Conservation (phyloP, 2,113 vertebrate genomes). For the Ploceus nigricollis region DNA sequence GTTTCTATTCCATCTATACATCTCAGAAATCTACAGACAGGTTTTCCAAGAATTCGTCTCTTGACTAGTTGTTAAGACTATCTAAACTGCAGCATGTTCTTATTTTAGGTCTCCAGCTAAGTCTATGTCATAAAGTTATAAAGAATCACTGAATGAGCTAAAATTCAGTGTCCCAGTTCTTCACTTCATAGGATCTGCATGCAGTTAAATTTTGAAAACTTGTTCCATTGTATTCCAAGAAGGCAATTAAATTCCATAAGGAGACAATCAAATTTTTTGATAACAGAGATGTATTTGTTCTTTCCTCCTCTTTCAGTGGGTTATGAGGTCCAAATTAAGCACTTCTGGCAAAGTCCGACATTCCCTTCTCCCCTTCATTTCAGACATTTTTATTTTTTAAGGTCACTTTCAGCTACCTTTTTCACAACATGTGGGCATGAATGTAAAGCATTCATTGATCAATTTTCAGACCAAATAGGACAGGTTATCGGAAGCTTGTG, state of each 20-base stretch:
- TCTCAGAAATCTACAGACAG: not conserved
- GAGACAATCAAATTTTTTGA: not conserved
- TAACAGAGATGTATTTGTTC: not conserved
- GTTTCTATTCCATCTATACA: not conserved
- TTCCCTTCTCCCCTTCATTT: not conserved
- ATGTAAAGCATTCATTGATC: not conserved
- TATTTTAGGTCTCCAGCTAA: slow-evolving; percentile 31
- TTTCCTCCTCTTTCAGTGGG: not conserved
- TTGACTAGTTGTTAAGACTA: slow-evolving; percentile 20
- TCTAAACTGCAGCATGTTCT: not conserved
- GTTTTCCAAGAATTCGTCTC: not conserved
- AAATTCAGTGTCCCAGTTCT: slow-evolving; percentile 19
- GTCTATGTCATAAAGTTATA: not conserved
- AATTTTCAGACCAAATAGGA: not conserved
- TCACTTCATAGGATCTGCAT: not conserved
- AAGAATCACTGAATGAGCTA: not conserved
- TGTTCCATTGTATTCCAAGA: not conserved
- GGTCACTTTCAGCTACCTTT: not conserved
- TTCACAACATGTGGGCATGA: not conserved
- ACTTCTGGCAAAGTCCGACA: not conserved
- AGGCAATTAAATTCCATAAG: not conserved
- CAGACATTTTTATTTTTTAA: not conserved
- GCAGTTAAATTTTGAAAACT: not conserved
- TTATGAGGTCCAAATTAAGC: not conserved
- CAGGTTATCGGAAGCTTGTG: not conserved